These are phyloP conservation scores for Hemichromis elongatus DNA, from an alignment of 2,113 vertebrate species.

Conservation along the genomic window DNA sequence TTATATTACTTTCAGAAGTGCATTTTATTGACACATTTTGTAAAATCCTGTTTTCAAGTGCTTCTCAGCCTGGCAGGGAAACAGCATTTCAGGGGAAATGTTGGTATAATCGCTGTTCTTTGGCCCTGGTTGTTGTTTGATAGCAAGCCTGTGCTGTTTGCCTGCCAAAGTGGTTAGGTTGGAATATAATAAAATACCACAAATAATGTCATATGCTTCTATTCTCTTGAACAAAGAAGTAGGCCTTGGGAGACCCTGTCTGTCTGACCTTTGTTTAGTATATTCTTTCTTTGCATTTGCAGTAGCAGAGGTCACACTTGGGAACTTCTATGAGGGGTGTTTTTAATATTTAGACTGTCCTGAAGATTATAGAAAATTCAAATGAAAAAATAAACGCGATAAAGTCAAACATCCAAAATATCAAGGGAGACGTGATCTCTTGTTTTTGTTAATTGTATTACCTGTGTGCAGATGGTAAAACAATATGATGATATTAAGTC, in stretches of 20 bases:
- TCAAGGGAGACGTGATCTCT: not conserved
- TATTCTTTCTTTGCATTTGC: not conserved
- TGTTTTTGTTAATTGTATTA: not conserved
- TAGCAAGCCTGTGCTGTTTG: not conserved
- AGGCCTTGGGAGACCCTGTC: not conserved
- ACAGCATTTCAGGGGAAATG: not conserved
- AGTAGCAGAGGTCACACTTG: not conserved
- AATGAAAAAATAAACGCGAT: not conserved
- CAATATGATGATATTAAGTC: not conserved
- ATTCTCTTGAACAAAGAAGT: not conserved
- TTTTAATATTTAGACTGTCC: not conserved
- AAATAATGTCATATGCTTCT: not conserved
- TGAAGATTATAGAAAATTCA: not conserved
- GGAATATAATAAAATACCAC: not conserved
- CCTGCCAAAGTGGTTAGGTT: not conserved
- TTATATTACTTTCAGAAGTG: not conserved
- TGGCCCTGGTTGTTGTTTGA: slow-evolving; percentile 1
- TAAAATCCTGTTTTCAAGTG: not conserved
- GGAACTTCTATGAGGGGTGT: not conserved
- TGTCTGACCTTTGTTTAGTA: not conserved
- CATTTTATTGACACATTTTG: not conserved
- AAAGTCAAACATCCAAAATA: not conserved
- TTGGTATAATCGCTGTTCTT: slow-evolving; percentile 1
- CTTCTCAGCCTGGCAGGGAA: not conserved
- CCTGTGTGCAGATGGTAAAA: not conserved